Percentiles rank a stretch among this genome's conserved stretches.
These are phyloP conservation scores for Alcis repandata DNA, from an alignment of 2,888 invertebrate genomes.

Conservation along the genomic window DNA sequence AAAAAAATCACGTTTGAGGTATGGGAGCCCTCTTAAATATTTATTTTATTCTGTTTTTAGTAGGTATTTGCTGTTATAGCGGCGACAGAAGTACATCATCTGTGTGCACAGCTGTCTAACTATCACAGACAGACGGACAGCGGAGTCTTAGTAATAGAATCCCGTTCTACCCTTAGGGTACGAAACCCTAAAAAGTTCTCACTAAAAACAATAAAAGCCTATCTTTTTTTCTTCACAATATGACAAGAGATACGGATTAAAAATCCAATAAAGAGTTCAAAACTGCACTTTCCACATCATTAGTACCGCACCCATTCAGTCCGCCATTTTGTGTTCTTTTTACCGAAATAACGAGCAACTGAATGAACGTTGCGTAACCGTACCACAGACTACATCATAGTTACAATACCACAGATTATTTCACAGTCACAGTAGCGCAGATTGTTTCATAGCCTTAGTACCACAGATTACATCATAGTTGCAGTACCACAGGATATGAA, in stretches of 20 bases:
- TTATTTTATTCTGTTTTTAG: too few species aligned
- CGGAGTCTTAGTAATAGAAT: too few species aligned
- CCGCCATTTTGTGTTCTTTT: constrained; percentile 24
- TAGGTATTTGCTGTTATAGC: too few species aligned
- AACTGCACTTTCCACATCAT: constrained; percentile 15
- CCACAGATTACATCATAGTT: constrained; percentile 2
- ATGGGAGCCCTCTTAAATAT: too few species aligned
- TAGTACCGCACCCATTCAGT: constrained; percentile 16
- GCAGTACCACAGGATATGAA: neutral
- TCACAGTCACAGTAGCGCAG: neutral
- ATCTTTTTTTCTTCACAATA: neutral
- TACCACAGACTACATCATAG: constrained; percentile 1
- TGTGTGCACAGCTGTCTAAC: too few species aligned
- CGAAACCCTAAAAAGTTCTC: too few species aligned
- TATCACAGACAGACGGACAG: too few species aligned
- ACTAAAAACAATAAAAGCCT: too few species aligned
- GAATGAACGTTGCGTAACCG: constrained; percentile 28
- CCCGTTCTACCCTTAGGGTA: too few species aligned
- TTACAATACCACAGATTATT: neutral
- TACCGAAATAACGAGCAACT: constrained; percentile 24
- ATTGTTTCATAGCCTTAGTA: neutral
- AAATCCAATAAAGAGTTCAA: neutral
- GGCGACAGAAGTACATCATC: too few species aligned
- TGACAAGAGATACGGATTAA: neutral
- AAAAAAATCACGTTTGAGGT: too few species aligned